These are phyloP conservation scores for Diogma glabrata DNA, from an alignment of 2,888 invertebrate genomes.

Conservation along the genomic window DNA sequence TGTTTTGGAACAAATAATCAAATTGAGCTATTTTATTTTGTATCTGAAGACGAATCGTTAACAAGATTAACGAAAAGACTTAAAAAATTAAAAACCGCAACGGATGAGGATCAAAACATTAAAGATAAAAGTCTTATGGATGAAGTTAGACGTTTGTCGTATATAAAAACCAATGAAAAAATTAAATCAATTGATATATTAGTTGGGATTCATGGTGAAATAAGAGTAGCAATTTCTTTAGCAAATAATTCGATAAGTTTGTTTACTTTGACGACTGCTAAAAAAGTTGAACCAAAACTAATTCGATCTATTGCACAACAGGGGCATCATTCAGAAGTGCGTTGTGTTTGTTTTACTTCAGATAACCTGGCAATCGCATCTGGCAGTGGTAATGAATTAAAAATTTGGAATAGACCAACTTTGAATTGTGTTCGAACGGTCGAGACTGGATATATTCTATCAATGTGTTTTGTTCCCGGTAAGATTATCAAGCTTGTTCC, in stretches of 20 bases:
- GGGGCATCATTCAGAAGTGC: conserved; percentile 85
- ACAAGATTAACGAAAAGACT: conserved; percentile 60
- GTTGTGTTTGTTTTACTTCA: conserved; percentile 78
- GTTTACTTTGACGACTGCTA: conserved; percentile 42
- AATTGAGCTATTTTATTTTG: conserved; percentile 74
- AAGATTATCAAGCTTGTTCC: background rate
- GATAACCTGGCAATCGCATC: conserved; percentile 82
- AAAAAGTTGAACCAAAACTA: conserved; percentile 43
- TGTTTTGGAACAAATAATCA: conserved; percentile 74
- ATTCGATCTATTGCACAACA: conserved; percentile 55
- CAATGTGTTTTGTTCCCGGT: conserved; percentile 72
- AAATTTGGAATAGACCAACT: conserved; percentile 78
- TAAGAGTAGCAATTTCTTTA: conserved; percentile 53
- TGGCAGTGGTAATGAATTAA: conserved; percentile 76
- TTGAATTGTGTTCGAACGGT: conserved; percentile 62
- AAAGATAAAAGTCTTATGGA: conserved; percentile 48
- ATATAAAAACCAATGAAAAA: conserved; percentile 54
- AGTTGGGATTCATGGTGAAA: conserved; percentile 57
- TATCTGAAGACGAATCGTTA: conserved; percentile 61
- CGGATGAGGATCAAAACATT: conserved; percentile 24
- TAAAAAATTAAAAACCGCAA: conserved; percentile 49
- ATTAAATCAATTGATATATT: conserved; percentile 59
- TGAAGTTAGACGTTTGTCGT: conserved; percentile 56
- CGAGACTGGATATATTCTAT: conserved; percentile 51
- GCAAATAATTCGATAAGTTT: conserved; percentile 67